Conservation (phyloP, 1,140 invertebrate genomes). For the Chymomyza costata region DNA sequence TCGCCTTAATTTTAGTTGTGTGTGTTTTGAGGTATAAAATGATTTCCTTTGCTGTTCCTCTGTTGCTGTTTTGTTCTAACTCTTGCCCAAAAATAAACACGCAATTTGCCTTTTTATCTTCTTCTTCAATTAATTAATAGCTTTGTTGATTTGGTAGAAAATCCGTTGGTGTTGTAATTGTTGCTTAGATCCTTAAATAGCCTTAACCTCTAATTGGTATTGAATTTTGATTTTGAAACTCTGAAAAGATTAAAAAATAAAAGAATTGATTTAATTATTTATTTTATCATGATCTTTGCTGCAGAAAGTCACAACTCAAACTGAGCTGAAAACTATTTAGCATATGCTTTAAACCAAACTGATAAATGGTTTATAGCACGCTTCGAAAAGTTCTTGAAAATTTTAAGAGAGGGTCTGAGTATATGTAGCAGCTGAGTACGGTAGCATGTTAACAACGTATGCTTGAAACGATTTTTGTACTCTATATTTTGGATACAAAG, state of each 20-base stretch:
- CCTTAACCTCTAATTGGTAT: conserved; percentile 69
- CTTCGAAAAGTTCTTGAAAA: conserved; percentile 48
- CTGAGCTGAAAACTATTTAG: conserved; percentile 17
- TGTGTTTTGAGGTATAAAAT: conserved; percentile 72
- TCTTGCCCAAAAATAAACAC: conserved; percentile 32
- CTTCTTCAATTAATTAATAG: no score
- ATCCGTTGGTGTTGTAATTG: conserved; percentile 43
- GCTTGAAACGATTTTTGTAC: no score
- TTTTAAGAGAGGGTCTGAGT: no score
- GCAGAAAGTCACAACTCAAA: conserved; percentile 21
- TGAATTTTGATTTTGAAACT: conserved; percentile 74
- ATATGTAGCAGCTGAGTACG: no score
- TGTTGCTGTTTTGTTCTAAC: conserved; percentile 34
- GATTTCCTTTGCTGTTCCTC: conserved; percentile 61
- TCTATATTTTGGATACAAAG: no score
- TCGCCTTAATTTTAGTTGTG: conserved; percentile 51
- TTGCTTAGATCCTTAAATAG: conserved; percentile 52
- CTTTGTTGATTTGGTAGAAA: conserved; percentile 57
- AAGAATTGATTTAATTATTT: conserved; percentile 2
- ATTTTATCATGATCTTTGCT: neutral
- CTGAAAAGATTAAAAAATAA: conserved; percentile 41
- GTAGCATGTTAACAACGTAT: no score
- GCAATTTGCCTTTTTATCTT: conserved; percentile 12
- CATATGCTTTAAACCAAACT: conserved; percentile 9
- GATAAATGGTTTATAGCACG: conserved; percentile 54